These are phyloP conservation scores for Anisognathus igniventris DNA, from an alignment of 2,797 vertebrate genomes.

Conservation along the genomic window DNA sequence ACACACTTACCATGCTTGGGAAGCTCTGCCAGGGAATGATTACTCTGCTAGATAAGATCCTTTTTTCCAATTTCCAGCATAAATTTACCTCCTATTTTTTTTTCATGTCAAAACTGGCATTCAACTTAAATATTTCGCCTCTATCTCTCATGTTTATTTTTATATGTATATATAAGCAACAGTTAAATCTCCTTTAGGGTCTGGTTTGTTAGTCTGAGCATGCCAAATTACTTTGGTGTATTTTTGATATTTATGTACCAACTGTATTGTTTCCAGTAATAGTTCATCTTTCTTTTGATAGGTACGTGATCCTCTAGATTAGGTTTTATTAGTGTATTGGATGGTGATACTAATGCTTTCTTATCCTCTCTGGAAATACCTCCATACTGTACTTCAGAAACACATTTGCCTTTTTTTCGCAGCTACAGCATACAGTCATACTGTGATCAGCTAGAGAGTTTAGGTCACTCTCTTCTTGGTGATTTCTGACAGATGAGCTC, in stretches of 20 bases:
- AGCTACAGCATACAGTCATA: background rate
- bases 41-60: background rate
- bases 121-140: background rate
- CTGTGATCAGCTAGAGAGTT: conserved; percentile 44
- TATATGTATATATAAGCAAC: background rate
- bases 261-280: background rate
- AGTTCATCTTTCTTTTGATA: background rate
- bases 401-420: background rate
- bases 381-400: background rate
- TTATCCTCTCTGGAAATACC: background rate
- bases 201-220: background rate
- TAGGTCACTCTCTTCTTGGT: conserved; percentile 34
- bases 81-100: background rate
- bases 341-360: background rate
- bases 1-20: background rate
- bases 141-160: background rate
- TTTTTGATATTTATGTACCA: background rate
- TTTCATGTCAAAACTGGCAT: background rate
- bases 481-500: conserved; percentile 47
- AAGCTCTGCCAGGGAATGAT: background rate
- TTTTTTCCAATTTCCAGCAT: background rate
- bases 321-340: background rate
- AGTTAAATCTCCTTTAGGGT: background rate
- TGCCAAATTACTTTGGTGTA: background rate
- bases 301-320: background rate